Evolutionary conservation across 2,888 invertebrate genomes (phyloP), one percentile per base, ranked within the genome.

Genomic region (Scaptomyza parva): DNA sequence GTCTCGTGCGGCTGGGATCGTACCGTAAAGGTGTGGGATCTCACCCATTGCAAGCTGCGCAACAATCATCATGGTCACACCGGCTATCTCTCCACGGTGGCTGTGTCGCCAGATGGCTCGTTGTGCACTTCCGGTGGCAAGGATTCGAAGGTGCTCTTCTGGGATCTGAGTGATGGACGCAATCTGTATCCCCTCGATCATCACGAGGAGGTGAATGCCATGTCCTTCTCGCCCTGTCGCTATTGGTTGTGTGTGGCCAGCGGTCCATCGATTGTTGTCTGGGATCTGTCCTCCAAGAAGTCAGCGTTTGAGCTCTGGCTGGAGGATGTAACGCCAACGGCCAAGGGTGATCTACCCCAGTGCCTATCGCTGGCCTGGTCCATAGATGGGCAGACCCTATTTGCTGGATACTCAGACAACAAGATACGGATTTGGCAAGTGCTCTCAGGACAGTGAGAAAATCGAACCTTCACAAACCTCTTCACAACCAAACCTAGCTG

Each of bases 91-190:
- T 99, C 99, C 93, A 98, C 98, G 28, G 99, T 99, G 8, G 99
- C 99, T 0, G 99, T 99, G 48, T 99, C 99, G 47, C 99, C 99
- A 83, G 99, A 99, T 93, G 99, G 99, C 89, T 99, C 99, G 3
- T 94, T 99, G 37, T 99, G 99, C 91, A 99, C 99, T 11, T 98
- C 98, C 68, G 99, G 99, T 91, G 99, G 99, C 90, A 99, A 99
- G 96, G 99, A 99, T 93, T 97, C 98, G 93, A 98, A 98, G 93
- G 99, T 99, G 4, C 98, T 99, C 96, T 93, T 99, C 76, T 99
- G 99, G 99, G 99, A 99, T 92, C 93, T 99, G 98, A 99, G 99
- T 92, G 99, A 99, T 91, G 98, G 98, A 93, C 99, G 99, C 92
- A 98, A 99, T 92, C 94, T 99, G 89, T 99, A 99, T 93, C 99